Evolutionary conservation across 2,113 vertebrate species (phyloP).

Genomic region (Myanophis thanlyinensis): DNA sequence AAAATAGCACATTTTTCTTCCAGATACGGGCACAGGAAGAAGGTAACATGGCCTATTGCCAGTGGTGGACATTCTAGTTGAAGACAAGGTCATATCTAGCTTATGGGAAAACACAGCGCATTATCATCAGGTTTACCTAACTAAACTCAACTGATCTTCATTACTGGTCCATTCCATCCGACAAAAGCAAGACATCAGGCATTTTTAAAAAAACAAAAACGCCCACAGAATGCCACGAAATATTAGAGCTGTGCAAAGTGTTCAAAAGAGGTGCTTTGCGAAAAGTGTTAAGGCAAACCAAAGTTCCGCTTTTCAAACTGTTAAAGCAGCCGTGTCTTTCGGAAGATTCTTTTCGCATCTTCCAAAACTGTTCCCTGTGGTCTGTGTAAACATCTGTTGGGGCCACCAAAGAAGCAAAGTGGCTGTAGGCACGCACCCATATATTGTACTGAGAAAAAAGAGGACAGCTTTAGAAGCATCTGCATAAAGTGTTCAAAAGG

Average conservation of each 20-base stretch:
- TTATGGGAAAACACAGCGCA: background rate
- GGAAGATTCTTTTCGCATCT: background rate
- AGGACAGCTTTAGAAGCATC: background rate
- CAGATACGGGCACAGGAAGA: no score
- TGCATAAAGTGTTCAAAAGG: background rate
- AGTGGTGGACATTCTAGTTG: background rate
- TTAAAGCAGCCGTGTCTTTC: background rate
- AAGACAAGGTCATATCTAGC: background rate
- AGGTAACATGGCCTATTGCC: background rate
- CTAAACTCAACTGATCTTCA: background rate
- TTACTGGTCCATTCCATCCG: background rate
- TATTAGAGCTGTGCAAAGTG: background rate
- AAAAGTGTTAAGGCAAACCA: background rate
- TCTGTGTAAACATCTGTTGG: background rate
- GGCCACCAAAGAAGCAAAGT: background rate
- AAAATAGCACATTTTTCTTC: conserved; percentile 7
- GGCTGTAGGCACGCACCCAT: background rate
- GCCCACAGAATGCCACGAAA: background rate
- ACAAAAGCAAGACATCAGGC: background rate
- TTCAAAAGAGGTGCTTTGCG: background rate
- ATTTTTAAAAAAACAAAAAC: background rate
- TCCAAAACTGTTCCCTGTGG: background rate
- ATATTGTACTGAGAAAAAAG: background rate
- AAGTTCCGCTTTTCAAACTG: background rate
- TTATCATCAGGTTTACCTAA: background rate